Conservation (phyloP, 2,797 vertebrate species). For the Onychomys leucogaster region DNA sequence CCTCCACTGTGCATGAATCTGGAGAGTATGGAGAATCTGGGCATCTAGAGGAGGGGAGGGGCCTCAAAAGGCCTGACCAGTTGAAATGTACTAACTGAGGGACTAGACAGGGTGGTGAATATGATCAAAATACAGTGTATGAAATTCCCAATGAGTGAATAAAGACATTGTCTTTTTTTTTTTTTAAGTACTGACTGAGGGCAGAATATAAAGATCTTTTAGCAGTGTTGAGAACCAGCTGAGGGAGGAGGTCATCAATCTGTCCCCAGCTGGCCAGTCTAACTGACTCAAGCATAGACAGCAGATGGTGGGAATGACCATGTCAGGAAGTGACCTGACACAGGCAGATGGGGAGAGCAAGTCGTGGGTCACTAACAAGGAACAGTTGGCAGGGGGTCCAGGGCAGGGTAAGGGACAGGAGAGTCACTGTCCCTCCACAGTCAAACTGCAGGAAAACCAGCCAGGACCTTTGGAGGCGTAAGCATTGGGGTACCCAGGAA, state of each 20-base stretch:
- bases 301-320: neutral
- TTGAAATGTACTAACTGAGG: neutral
- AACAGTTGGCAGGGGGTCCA: neutral
- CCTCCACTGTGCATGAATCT: neutral
- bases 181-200: neutral
- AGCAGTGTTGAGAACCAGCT: neutral
- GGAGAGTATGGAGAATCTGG: neutral
- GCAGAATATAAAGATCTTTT: neutral
- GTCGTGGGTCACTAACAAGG: neutral
- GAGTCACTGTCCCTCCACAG: neutral
- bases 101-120: neutral
- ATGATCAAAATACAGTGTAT: neutral
- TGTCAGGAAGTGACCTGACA: neutral
- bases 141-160: neutral
- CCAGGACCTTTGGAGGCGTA: neutral
- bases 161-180: neutral
- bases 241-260: constrained; percentile 32
- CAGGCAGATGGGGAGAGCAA: neutral
- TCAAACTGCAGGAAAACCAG: neutral
- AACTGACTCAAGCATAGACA: constrained; percentile 38
- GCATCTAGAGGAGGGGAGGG: no score
- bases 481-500: neutral
- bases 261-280: neutral
- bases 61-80: neutral
- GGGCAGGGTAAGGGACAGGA: neutral